Evolutionary conservation across 2,888 invertebrate genomes (phyloP).

Genomic region (Yponomeuta sedellus): DNA sequence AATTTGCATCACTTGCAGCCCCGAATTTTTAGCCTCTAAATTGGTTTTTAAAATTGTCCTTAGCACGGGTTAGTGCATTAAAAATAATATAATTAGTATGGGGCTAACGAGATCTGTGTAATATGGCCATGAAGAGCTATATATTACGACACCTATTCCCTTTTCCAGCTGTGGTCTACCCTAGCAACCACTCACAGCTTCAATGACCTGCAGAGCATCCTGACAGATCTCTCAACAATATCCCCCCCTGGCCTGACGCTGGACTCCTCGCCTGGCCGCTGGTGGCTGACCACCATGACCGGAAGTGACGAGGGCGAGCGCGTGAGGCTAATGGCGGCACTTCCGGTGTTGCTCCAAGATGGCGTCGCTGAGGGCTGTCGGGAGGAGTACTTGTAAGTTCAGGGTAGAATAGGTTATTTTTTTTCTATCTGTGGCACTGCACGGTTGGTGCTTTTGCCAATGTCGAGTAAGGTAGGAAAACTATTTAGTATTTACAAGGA

Average conservation of each 20-base stretch:
- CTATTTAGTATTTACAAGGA: too few species aligned
- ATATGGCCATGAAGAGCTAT: too few species aligned
- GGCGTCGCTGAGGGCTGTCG: conserved; percentile 33
- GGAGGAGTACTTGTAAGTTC: conserved; percentile 33
- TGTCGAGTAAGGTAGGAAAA: too few species aligned
- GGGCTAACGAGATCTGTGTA: too few species aligned
- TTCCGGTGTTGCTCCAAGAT: conserved; percentile 7
- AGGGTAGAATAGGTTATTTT: neutral
- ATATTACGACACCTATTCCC: neutral
- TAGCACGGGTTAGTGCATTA: too few species aligned
- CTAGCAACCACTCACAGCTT: conserved; percentile 30
- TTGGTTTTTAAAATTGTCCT: too few species aligned
- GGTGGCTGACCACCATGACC: conserved; percentile 30
- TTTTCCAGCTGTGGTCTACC: conserved; percentile 38
- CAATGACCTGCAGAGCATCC: conserved; percentile 30
- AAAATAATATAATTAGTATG: too few species aligned
- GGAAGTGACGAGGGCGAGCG: conserved; percentile 26
- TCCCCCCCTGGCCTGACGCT: conserved; percentile 22
- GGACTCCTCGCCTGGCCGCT: conserved; percentile 31
- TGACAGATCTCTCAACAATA: conserved; percentile 30
- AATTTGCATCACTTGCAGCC: too few species aligned
- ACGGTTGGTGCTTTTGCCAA: too few species aligned
- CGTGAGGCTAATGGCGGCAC: conserved; percentile 28
- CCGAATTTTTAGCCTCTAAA: too few species aligned
- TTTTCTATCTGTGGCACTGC: too few species aligned